phyloP scores from a whole-genome alignment of 2,113 vertebrate genomes.

The Nematolebias whitei region DNA sequence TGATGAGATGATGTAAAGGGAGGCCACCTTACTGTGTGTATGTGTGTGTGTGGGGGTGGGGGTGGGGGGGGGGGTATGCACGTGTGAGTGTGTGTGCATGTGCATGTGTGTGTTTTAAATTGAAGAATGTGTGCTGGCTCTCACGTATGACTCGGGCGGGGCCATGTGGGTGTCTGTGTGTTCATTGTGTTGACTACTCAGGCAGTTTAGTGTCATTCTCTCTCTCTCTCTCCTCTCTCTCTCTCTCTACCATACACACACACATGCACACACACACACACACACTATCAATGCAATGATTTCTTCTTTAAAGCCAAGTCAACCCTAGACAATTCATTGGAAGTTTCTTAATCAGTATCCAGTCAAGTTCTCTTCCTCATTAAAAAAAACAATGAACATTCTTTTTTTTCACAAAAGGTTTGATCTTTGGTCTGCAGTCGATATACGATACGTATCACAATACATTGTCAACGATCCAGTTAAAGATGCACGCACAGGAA shows the following conservation, averaged over 20 bases:
- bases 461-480: no score
- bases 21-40: slow-evolving; percentile 5
- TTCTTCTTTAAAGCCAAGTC: no score
- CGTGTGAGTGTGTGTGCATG: no score
- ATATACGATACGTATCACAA: no score
- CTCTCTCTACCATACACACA: no score
- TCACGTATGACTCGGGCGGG: slow-evolving; percentile 34
- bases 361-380: background rate
- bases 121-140: slow-evolving; percentile 7
- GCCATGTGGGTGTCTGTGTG: slow-evolving; percentile 46
- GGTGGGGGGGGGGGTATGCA: no score
- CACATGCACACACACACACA: no score
- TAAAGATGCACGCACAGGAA: no score
- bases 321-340: no score
- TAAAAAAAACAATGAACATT: background rate
- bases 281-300: no score
- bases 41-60: no score
- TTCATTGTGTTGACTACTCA: slow-evolving; percentile 60
- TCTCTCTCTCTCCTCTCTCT: no score
- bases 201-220: slow-evolving; percentile 9
- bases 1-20: slow-evolving; percentile 12
- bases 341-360: background rate
- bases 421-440: slow-evolving; percentile 20
- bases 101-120: slow-evolving; percentile 4
- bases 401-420: background rate